Evolutionary conservation across 2,888 invertebrate genomes (phyloP).

Genomic region (Horisme vitalbata): DNA sequence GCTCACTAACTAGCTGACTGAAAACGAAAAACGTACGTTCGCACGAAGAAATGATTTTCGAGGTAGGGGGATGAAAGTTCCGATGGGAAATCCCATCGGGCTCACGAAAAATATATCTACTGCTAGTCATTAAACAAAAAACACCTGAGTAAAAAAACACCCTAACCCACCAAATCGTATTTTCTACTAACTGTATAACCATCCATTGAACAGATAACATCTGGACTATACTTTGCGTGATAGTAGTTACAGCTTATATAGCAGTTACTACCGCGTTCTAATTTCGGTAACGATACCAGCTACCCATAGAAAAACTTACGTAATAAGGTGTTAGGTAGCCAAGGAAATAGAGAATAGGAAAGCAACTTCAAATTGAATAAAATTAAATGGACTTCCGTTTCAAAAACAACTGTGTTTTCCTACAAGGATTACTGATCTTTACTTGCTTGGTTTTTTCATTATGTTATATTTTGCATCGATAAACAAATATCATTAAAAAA

Average conservation of each 20-base stretch:
- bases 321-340: conserved; percentile 25
- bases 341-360: conserved; percentile 12
- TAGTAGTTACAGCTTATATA: conserved; percentile 27
- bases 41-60: too few relatives aligned
- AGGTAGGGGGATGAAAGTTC: too few relatives aligned
- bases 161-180: conserved; percentile 15
- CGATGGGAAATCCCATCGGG: too few relatives aligned
- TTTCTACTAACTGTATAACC: conserved; percentile 50
- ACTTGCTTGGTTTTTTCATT: too few relatives aligned
- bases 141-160: conserved; percentile 12
- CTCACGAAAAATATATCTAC: too few relatives aligned
- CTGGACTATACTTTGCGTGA: conserved; percentile 70
- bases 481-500: too few relatives aligned
- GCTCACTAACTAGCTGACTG: too few relatives aligned
- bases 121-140: conserved; percentile 1
- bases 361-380: conserved; percentile 3
- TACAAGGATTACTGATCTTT: too few relatives aligned
- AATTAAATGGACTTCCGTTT: too few relatives aligned
- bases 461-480: too few relatives aligned
- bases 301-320: conserved; percentile 38
- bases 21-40: too few relatives aligned
- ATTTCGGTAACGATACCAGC: conserved; percentile 52
- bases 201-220: conserved; percentile 78
- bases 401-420: too few relatives aligned
- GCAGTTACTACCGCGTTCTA: conserved; percentile 53